phyloP scores from a whole-genome alignment of 2,888 invertebrate species.

The Calliphora vomitoria region DNA sequence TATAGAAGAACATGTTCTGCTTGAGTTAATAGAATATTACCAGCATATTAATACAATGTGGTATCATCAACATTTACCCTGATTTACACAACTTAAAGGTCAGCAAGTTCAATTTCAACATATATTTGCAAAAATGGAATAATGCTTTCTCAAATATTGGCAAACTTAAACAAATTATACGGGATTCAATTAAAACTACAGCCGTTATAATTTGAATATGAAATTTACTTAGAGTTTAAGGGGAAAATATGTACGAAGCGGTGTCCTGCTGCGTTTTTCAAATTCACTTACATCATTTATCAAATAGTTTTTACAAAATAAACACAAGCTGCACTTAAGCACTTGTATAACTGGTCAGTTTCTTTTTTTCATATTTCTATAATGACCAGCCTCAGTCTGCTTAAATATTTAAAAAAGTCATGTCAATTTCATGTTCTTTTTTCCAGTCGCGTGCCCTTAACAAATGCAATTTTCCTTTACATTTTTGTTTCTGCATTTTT shows the following conservation, averaged over 20 bases:
- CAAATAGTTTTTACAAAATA: constrained; percentile 36
- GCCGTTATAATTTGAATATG: constrained; percentile 54
- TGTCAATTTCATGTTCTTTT: constrained; percentile 23
- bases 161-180: not conserved
- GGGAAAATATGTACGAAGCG: not conserved
- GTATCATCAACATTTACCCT: constrained; percentile 19
- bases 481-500: constrained; percentile 55
- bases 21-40: constrained; percentile 14
- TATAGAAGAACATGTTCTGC: constrained; percentile 50
- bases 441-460: constrained; percentile 56
- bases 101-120: constrained; percentile 52
- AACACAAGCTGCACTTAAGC: constrained; percentile 61
- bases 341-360: constrained; percentile 48
- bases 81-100: constrained; percentile 42
- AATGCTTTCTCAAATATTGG: not conserved
- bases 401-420: constrained; percentile 29
- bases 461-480: not conserved
- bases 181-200: constrained; percentile 2
- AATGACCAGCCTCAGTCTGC: constrained; percentile 4
- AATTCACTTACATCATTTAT: constrained; percentile 61
- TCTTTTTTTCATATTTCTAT: constrained; percentile 13
- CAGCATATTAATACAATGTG: constrained; percentile 32
- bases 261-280: constrained; percentile 56
- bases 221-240: constrained; percentile 11
- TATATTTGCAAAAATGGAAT: not conserved